A percentile compares a stretch with the other conserved stretches of the same genome.
Conservation (phyloP, 2,113 vertebrate genomes). For the Eulemur macaco region DNA sequence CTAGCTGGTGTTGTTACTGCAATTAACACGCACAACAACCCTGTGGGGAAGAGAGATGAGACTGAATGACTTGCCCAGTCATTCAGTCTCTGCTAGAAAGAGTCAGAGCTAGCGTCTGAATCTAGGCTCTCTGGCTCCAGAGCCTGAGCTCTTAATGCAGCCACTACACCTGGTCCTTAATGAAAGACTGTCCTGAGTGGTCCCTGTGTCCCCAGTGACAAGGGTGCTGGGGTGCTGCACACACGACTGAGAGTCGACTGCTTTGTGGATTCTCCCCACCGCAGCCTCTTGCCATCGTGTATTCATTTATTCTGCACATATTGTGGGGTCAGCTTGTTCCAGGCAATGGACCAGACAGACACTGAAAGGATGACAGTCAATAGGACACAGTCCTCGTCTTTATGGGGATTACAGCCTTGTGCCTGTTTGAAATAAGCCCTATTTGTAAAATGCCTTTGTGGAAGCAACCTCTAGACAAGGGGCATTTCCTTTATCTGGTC, state of each 20-base stretch:
- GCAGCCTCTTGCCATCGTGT: background rate
- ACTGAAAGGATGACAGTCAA: background rate
- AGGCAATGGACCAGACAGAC: background rate
- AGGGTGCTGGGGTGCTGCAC: accelerated
- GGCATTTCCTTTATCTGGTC: background rate
- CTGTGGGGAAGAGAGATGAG: accelerated
- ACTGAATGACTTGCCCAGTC: background rate
- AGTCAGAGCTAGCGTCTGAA: background rate
- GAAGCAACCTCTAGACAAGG: background rate
- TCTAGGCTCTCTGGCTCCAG: too few species aligned
- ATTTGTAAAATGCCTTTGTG: background rate
- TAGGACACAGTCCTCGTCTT: background rate
- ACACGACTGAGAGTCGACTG: accelerated
- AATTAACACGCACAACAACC: background rate
- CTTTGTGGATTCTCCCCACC: background rate
- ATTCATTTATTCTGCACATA: background rate
- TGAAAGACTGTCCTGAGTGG: background rate
- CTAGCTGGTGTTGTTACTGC: accelerated
- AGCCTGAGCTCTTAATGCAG: background rate
- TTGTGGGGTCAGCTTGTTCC: background rate
- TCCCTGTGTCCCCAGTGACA: background rate
- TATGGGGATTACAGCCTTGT: too few species aligned
- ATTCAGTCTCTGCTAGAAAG: background rate
- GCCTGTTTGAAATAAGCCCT: background rate
- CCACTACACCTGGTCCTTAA: background rate